Evolutionary conservation across 2,888 invertebrate genomes (phyloP).

Genomic region (Pimpla rufipes): DNA sequence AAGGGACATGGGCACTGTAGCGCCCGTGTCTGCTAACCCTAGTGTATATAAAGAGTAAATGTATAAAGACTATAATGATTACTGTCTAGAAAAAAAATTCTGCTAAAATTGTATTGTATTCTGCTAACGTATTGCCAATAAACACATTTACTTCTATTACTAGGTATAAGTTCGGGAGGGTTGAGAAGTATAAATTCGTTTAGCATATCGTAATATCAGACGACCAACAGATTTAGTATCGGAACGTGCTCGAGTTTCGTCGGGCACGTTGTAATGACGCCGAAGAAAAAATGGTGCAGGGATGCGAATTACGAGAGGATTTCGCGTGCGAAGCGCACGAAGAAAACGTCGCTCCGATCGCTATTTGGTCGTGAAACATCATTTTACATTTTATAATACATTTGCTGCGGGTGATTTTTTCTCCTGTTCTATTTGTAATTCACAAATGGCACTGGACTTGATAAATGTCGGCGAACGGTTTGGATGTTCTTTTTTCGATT

Average conservation of each 20-base stretch:
- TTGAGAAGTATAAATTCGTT: slow-evolving; percentile 79
- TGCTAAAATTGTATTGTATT: no score
- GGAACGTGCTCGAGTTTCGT: slow-evolving; percentile 71
- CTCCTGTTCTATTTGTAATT: background rate
- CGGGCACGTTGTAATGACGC: slow-evolving; percentile 37
- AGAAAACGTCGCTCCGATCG: background rate
- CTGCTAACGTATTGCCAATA: no score
- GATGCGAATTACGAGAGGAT: slow-evolving; percentile 14
- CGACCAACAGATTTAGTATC: slow-evolving; percentile 77
- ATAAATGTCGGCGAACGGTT: background rate
- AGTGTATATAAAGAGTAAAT: no score
- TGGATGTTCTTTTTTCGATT: background rate
- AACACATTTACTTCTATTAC: no score
- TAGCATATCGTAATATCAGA: slow-evolving; percentile 80
- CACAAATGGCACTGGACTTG: background rate
- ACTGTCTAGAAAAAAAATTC: no score
- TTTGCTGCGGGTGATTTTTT: background rate
- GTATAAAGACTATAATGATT: no score
- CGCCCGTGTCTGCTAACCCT: no score
- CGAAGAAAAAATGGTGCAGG: slow-evolving; percentile 18
- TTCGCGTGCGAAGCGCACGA: background rate
- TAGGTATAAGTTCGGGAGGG: slow-evolving; percentile 12
- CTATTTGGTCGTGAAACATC: slow-evolving; percentile 20
- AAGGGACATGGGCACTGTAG: no score
- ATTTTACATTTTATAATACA: slow-evolving; percentile 7